These are phyloP conservation scores for Adoxophyes honmai DNA, from an alignment of 1,140 invertebrate genomes.

Conservation along the genomic window DNA sequence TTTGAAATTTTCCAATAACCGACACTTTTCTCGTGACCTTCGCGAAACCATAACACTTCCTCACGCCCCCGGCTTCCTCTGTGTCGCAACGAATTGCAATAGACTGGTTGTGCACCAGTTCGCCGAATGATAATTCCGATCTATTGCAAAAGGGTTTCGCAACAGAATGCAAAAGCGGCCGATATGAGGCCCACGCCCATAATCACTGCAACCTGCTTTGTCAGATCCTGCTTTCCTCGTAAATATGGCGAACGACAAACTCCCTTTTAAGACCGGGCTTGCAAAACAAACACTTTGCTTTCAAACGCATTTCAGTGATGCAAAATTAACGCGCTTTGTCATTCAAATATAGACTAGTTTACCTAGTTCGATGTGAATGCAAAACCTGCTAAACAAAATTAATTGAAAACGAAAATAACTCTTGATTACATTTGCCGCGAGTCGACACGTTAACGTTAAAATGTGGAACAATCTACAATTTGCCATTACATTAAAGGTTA, in stretches of 20 bases:
- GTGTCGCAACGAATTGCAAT: constrained; percentile 56
- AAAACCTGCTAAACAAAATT: too few relatives aligned
- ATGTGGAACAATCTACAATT: neutral
- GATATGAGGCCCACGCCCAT: constrained; percentile 65
- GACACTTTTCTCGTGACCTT: constrained; percentile 55
- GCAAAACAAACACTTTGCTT: too few relatives aligned
- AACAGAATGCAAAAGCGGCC: constrained; percentile 57
- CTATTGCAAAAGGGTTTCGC: constrained; percentile 64
- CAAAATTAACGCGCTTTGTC: too few relatives aligned
- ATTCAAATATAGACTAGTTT: too few relatives aligned
- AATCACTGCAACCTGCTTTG: constrained; percentile 56
- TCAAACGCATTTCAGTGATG: too few relatives aligned
- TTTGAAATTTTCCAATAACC: constrained; percentile 38
- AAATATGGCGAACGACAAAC: neutral
- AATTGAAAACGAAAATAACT: constrained; percentile 1
- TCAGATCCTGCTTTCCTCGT: constrained; percentile 26
- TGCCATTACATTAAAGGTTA: constrained; percentile 13
- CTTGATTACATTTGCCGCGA: neutral
- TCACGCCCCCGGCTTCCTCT: constrained; percentile 54
- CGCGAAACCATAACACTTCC: constrained; percentile 52
- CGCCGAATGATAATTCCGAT: constrained; percentile 70
- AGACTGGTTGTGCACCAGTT: constrained; percentile 67
- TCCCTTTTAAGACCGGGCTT: neutral
- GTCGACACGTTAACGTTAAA: neutral
- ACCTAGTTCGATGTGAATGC: too few relatives aligned